Percentiles rank a stretch among this genome's conserved stretches.
These are phyloP conservation scores for Sebastes elongatus DNA, from an alignment of 2,797 vertebrate species.

Conservation along the genomic window DNA sequence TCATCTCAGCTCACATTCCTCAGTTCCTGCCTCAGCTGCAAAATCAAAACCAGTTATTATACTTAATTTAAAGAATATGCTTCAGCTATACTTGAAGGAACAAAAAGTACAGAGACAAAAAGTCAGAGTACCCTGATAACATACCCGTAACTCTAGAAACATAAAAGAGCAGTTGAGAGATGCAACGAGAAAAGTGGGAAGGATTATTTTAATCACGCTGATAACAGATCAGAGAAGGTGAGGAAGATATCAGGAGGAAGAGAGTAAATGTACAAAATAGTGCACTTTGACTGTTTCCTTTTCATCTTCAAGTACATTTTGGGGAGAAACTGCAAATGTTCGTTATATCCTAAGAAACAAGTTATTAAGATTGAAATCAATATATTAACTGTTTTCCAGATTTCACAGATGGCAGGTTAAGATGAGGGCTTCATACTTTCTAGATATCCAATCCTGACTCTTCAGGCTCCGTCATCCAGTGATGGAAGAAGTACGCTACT, in stretches of 20 bases:
- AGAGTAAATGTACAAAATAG: background rate
- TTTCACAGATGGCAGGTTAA: background rate
- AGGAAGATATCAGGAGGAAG: background rate
- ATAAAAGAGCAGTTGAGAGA: background rate
- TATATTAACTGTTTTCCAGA: background rate
- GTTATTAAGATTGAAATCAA: background rate
- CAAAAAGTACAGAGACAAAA: background rate
- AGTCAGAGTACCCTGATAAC: background rate
- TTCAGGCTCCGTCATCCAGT: background rate
- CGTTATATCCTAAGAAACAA: background rate
- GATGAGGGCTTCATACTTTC: background rate
- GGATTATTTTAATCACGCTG: background rate
- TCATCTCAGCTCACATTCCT: background rate
- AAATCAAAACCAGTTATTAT: constrained; percentile 13
- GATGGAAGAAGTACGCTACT: too few species aligned
- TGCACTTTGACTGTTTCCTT: background rate
- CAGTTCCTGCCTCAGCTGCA: background rate
- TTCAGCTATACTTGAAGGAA: background rate
- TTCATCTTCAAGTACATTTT: background rate
- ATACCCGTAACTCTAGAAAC: background rate
- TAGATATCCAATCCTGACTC: background rate
- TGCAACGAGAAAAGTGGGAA: background rate
- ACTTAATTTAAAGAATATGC: background rate
- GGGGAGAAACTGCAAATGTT: background rate
- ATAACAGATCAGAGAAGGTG: background rate